Percentiles rank a stretch among this genome's conserved stretches.
These are phyloP conservation scores for Jacana jacana DNA, from an alignment of 2,113 vertebrate genomes.

Conservation along the genomic window DNA sequence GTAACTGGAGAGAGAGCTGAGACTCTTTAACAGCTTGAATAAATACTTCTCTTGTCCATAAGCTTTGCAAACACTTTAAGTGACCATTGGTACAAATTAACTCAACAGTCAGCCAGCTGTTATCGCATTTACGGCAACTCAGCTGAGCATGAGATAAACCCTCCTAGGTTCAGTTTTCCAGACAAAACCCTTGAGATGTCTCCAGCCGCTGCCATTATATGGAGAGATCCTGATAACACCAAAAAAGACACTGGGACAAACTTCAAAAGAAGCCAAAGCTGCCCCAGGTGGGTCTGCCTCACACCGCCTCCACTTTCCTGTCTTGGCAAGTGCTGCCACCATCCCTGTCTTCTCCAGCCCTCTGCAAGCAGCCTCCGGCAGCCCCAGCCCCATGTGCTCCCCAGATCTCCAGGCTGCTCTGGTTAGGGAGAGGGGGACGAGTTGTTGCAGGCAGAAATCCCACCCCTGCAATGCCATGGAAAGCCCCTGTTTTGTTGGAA, in stretches of 20 bases:
- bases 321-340: rapidly evolving
- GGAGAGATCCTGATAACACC: not conserved
- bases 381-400: not conserved
- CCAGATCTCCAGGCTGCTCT: not conserved
- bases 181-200: not conserved
- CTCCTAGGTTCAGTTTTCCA: not conserved
- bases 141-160: not conserved
- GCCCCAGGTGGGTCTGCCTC: not conserved
- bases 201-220: not conserved
- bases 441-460: not conserved
- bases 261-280: not conserved
- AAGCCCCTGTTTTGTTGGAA: not conserved
- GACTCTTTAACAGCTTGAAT: not conserved
- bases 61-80: slow-evolving; percentile 48
- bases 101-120: not conserved
- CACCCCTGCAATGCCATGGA: not conserved
- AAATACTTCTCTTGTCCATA: slow-evolving; percentile 38
- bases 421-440: not conserved
- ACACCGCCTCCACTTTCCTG: not conserved
- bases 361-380: rapidly evolving
- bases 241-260: not conserved
- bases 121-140: slow-evolving; percentile 20
- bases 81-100: slow-evolving; percentile 46
- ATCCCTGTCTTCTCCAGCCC: not conserved
- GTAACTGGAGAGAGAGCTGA: not conserved